Percentiles rank a stretch among this genome's conserved stretches.
These are phyloP conservation scores for Diadromus collaris DNA, from an alignment of 2,888 invertebrate genomes.

Conservation along the genomic window DNA sequence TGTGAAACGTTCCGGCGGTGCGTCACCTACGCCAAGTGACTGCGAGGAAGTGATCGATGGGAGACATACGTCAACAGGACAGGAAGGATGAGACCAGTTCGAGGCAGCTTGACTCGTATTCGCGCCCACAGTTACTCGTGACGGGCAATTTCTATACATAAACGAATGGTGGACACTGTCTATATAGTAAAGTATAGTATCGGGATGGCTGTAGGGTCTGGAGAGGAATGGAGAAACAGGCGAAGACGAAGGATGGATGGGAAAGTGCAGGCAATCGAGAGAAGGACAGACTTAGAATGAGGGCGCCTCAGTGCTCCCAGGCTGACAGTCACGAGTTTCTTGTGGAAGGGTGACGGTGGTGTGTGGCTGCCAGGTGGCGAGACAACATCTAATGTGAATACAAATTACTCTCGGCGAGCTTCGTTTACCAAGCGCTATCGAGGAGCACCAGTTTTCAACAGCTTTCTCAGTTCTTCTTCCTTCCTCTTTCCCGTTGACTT, in stretches of 20 bases:
- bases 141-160: slow-evolving; percentile 25
- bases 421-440: slow-evolving; percentile 65
- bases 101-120: slow-evolving; percentile 22
- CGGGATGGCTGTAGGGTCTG: slow-evolving; percentile 24
- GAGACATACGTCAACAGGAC: slow-evolving; percentile 73
- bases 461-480: slow-evolving; percentile 14
- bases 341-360: slow-evolving; percentile 33
- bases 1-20: slow-evolving; percentile 11
- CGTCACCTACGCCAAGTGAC: slow-evolving; percentile 36
- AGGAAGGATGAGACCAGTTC: slow-evolving; percentile 62
- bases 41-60: slow-evolving; percentile 72
- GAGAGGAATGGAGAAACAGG: slow-evolving; percentile 50
- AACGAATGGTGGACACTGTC: slow-evolving; percentile 44
- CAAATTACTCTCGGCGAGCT: slow-evolving; percentile 72
- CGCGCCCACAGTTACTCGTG: slow-evolving; percentile 25
- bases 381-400: slow-evolving; percentile 76
- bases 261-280: slow-evolving; percentile 22
- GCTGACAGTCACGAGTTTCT: slow-evolving; percentile 43
- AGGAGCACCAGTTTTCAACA: slow-evolving; percentile 56
- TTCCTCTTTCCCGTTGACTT: slow-evolving; percentile 48
- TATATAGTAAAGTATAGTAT: slow-evolving; percentile 35
- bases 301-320: slow-evolving; percentile 8
- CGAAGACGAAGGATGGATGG: slow-evolving; percentile 50
- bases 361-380: slow-evolving; percentile 72
- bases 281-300: slow-evolving; percentile 32